Evolutionary conservation across 2,113 vertebrate species (phyloP).

Genomic region (Pristiophorus japonicus): DNA sequence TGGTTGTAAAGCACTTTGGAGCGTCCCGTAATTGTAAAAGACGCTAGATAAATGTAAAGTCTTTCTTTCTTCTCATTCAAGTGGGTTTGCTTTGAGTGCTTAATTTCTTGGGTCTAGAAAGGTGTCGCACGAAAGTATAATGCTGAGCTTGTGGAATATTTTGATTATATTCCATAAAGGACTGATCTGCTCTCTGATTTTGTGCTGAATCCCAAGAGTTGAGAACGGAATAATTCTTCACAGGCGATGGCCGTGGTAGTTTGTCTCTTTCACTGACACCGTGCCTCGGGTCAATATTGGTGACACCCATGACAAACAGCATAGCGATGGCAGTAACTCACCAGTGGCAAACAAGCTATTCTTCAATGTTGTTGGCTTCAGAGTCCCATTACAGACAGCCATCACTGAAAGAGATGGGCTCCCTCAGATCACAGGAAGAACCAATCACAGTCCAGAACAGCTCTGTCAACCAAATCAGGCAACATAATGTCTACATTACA

Average conservation of each 20-base stretch:
- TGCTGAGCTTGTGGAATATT: background rate
- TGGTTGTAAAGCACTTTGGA: too few species aligned
- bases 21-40: too few species aligned
- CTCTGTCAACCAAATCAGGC: background rate
- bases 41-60: too few species aligned
- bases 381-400: background rate
- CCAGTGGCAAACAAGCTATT: background rate
- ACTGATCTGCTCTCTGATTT: background rate
- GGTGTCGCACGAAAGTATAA: background rate
- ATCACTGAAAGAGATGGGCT: background rate
- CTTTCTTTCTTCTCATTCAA: background rate
- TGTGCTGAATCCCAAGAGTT: background rate
- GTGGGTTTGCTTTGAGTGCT: background rate
- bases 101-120: background rate
- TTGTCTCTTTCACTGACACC: background rate
- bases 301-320: background rate
- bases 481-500: background rate
- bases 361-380: background rate
- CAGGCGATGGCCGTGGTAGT: background rate
- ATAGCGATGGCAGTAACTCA: background rate
- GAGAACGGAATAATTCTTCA: background rate
- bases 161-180: background rate
- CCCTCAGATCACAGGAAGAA: background rate
- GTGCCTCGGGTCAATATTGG: background rate
- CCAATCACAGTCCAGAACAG: background rate